Conservation (phyloP, 2,797 vertebrate genomes). For the Crocodylus rhombifer region DNA sequence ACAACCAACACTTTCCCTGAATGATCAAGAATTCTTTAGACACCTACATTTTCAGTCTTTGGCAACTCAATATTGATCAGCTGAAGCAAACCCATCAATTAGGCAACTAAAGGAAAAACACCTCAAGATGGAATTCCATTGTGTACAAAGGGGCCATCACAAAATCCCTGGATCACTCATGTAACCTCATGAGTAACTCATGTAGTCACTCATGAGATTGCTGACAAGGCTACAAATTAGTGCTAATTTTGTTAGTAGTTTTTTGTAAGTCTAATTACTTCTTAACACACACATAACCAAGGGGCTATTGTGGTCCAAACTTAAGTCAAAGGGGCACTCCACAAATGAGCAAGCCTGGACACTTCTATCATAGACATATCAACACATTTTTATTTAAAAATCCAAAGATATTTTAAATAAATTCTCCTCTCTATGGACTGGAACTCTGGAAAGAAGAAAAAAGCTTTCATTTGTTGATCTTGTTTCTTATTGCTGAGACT, state of each 20-base stretch:
- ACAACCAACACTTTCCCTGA: neutral
- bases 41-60: neutral
- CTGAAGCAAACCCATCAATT: neutral
- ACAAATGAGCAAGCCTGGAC: slow-evolving; percentile 44
- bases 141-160: neutral
- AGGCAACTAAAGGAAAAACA: neutral
- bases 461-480: slow-evolving; percentile 39
- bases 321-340: neutral
- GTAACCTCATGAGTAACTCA: too few species aligned
- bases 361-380: slow-evolving; percentile 8
- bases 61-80: neutral
- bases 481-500: neutral
- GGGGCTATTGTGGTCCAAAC: neutral
- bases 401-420: neutral
- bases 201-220: too few species aligned
- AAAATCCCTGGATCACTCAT: too few species aligned
- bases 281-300: neutral
- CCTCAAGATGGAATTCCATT: neutral
- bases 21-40: neutral
- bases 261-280: too few species aligned
- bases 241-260: too few species aligned
- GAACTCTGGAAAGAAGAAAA: slow-evolving; percentile 25
- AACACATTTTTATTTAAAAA: neutral
- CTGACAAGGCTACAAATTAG: too few species aligned
- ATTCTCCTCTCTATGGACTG: slow-evolving; percentile 14